Percentiles rank a stretch among this genome's conserved stretches.
Conservation (phyloP, 1,140 invertebrate species). For the Drosophila tropicalis region DNA sequence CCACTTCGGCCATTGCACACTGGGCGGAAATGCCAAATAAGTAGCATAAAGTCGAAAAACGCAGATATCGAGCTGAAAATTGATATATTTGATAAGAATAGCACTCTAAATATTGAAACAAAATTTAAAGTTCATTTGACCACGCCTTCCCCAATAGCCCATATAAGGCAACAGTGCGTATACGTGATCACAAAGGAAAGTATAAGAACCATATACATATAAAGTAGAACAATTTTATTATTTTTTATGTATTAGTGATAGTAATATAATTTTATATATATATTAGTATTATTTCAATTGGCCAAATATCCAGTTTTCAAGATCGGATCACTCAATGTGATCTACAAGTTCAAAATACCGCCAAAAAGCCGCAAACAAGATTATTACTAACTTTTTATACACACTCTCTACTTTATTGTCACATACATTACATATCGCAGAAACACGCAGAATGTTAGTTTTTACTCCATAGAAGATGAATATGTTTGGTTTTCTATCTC, state of each 20-base stretch:
- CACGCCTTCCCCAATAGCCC: too few relatives aligned
- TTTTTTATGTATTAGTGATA: slow-evolving; percentile 1
- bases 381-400: neutral
- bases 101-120: too few relatives aligned
- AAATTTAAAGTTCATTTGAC: too few relatives aligned
- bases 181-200: too few relatives aligned
- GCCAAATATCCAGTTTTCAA: too few relatives aligned
- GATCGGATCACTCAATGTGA: neutral
- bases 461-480: neutral
- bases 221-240: neutral
- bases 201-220: too few relatives aligned
- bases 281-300: neutral
- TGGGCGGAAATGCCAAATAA: neutral
- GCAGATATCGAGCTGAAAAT: neutral
- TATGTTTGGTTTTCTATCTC: neutral
- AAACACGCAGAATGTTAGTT: neutral
- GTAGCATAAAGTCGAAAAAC: neutral
- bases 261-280: neutral
- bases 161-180: too few relatives aligned
- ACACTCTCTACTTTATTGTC: slow-evolving; percentile 1
- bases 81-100: neutral
- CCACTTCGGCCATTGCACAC: neutral
- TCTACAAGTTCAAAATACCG: slow-evolving; percentile 5
- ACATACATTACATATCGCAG: slow-evolving; percentile 4
- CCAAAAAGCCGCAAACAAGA: slow-evolving; percentile 14